These are phyloP conservation scores for Prorops nasuta DNA, from an alignment of 1,140 invertebrate species.

Conservation along the genomic window DNA sequence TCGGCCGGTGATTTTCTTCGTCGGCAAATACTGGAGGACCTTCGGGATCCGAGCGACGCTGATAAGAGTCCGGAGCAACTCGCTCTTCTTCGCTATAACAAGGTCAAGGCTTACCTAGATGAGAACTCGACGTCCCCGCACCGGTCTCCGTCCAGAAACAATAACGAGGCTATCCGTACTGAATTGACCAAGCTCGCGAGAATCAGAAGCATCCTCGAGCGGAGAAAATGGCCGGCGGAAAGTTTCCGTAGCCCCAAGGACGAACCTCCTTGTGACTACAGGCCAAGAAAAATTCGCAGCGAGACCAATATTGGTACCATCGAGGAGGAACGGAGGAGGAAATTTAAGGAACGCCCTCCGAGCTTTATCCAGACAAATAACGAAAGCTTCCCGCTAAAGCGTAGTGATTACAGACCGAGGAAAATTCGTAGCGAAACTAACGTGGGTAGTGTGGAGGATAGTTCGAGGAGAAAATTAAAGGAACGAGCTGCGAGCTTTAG, in stretches of 20 bases:
- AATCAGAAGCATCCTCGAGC: constrained; percentile 29
- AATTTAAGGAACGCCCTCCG: too few species aligned
- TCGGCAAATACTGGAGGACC: constrained; percentile 38
- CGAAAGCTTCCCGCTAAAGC: too few species aligned
- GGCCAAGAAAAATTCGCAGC: too few species aligned
- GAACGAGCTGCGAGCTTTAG: neutral
- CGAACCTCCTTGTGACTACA: too few species aligned
- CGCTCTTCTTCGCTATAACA: constrained; percentile 28
- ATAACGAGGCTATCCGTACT: constrained; percentile 17
- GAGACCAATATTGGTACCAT: too few species aligned
- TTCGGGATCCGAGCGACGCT: constrained; percentile 13
- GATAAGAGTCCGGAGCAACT: constrained; percentile 26
- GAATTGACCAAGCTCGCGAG: constrained; percentile 15
- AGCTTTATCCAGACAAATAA: too few species aligned
- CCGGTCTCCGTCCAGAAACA: too few species aligned
- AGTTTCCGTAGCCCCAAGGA: constrained; percentile 1
- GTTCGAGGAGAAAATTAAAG: neutral
- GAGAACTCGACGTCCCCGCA: too few species aligned
- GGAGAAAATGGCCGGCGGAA: constrained; percentile 30
- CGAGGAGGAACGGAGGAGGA: constrained; percentile 9
- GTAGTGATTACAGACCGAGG: constrained; percentile 28
- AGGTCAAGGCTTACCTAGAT: constrained; percentile 34
- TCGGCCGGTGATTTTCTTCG: constrained; percentile 38
- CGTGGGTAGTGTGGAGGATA: constrained; percentile 17
- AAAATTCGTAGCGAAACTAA: constrained; percentile 43